Evolutionary conservation across 1,140 invertebrate species (phyloP).

Genomic region (Drosophila fuyamai): DNA sequence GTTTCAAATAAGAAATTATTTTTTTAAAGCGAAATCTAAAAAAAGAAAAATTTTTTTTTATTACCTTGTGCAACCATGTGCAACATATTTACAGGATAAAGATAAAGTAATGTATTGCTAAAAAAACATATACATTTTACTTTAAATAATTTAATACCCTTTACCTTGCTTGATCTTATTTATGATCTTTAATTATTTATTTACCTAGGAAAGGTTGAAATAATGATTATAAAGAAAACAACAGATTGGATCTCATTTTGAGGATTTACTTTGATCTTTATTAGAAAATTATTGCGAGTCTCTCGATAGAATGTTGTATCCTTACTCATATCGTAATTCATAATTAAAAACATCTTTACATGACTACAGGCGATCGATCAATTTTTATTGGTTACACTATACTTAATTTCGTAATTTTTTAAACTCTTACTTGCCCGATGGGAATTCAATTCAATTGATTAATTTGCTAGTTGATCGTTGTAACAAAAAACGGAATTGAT

Average conservation of each 20-base stretch:
- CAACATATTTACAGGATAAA: too few species aligned
- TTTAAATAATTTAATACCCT: too few species aligned
- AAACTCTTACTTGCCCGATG: constrained; percentile 17
- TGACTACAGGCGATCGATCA: constrained; percentile 55
- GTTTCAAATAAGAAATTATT: background rate
- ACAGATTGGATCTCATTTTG: constrained; percentile 17
- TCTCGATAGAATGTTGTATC: constrained; percentile 61
- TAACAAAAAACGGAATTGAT: constrained; percentile 2
- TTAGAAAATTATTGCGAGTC: constrained; percentile 77
- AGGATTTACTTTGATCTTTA: constrained; percentile 31
- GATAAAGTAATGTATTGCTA: too few species aligned
- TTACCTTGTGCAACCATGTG: too few species aligned
- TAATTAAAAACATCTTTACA: constrained; percentile 74
- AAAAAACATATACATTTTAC: too few species aligned
- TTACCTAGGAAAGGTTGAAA: background rate
- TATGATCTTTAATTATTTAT: background rate
- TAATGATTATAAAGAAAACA: constrained; percentile 21
- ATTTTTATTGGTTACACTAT: constrained; percentile 41
- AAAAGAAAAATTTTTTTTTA: too few species aligned
- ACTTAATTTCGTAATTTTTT: constrained; percentile 15
- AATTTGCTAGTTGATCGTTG: constrained; percentile 24
- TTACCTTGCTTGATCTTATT: too few species aligned
- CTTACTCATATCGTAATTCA: constrained; percentile 46
- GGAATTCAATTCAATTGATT: constrained; percentile 47
- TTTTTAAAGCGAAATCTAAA: too few species aligned